Evolutionary conservation across 2,797 vertebrate species (phyloP).

Genomic region (Enteromius trimaculatus): DNA sequence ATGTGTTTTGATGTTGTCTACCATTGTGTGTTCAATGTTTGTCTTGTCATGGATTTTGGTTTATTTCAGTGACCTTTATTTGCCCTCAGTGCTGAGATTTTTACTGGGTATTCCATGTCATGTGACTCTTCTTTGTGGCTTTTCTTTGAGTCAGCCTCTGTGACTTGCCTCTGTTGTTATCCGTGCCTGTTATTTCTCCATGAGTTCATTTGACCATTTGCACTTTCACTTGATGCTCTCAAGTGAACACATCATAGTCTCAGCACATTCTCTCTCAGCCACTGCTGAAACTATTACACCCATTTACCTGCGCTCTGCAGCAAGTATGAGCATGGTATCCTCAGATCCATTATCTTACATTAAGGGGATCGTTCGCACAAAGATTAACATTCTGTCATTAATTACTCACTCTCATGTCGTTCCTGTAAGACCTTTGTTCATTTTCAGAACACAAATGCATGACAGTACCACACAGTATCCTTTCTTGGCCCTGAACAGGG

Average conservation of each 20-base stretch:
- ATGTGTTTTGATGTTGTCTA: constrained; percentile 1
- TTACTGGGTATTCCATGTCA: constrained; percentile 29
- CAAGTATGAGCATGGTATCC: not conserved
- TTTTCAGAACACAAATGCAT: not conserved
- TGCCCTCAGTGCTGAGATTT: constrained; percentile 2
- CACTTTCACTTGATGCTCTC: constrained; percentile 34
- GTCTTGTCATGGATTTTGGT: constrained; percentile 7
- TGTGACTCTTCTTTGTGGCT: constrained; percentile 14
- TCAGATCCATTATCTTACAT: constrained; percentile 3
- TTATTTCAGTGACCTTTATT: constrained; percentile 24
- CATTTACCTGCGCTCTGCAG: constrained; percentile 11
- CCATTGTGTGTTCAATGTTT: constrained; percentile 30
- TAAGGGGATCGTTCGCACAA: not conserved
- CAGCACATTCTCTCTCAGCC: constrained; percentile 26
- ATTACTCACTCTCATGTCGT: not conserved
- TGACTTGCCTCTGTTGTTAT: constrained; percentile 41
- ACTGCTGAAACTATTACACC: constrained; percentile 38
- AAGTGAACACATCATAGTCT: constrained; percentile 42
- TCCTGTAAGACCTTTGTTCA: not conserved
- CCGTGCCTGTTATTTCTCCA: constrained; percentile 44
- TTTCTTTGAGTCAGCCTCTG: constrained; percentile 23
- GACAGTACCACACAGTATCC: not conserved
- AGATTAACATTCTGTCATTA: not conserved
- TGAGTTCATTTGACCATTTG: constrained; percentile 47
- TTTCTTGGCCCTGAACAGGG: not conserved